Percentiles rank a stretch among this genome's conserved stretches.
These are phyloP conservation scores for Cactoblastis cactorum DNA, from an alignment of 2,888 invertebrate species.

Conservation along the genomic window DNA sequence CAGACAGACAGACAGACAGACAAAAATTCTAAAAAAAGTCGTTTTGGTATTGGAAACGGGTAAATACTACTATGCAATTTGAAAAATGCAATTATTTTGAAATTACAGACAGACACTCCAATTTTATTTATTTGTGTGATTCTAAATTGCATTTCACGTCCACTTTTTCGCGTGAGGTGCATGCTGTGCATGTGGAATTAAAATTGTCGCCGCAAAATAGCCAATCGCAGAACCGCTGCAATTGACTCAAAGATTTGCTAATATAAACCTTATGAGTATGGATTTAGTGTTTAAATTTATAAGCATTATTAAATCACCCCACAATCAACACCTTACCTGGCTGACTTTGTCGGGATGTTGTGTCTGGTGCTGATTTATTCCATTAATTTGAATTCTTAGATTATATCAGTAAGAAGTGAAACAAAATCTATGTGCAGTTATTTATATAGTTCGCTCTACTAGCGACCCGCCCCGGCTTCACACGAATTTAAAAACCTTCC, in stretches of 20 bases:
- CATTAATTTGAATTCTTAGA: background rate
- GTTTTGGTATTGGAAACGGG: too few species aligned
- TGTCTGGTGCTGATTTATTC: background rate
- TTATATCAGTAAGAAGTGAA: background rate
- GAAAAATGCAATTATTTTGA: too few species aligned
- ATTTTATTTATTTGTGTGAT: too few species aligned
- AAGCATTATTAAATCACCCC: background rate
- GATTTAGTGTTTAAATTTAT: background rate
- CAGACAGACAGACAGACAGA: too few species aligned
- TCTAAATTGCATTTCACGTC: background rate
- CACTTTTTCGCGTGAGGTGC: background rate
- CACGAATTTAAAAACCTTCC: too few species aligned
- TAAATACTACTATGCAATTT: too few species aligned
- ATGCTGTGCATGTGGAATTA: slow-evolving; percentile 7
- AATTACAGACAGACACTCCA: too few species aligned
- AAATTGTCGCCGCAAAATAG: slow-evolving; percentile 7
- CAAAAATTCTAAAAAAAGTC: too few species aligned
- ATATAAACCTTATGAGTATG: background rate
- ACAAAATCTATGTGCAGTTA: background rate
- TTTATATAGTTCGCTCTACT: too few species aligned
- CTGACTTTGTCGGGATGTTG: background rate
- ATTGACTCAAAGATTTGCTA: background rate
- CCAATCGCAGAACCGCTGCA: slow-evolving; percentile 3
- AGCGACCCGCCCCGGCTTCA: too few species aligned
- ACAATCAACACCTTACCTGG: background rate